phyloP scores from a whole-genome alignment of 2,888 invertebrate genomes.

The Diabrotica balteata region DNA sequence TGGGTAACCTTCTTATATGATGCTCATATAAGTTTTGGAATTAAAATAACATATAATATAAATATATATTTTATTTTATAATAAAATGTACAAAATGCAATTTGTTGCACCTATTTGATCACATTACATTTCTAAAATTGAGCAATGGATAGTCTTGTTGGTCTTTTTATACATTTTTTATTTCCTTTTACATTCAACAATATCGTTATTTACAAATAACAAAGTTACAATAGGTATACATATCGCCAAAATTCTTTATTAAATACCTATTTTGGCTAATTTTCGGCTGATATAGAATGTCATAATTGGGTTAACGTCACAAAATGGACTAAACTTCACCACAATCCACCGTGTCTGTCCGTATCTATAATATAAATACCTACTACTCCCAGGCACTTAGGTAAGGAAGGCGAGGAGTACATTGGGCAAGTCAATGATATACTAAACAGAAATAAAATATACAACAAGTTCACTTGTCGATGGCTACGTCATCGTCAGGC shows the following conservation, averaged over 20 bases:
- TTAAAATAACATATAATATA: not conserved
- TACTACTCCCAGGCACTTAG: conserved; percentile 29
- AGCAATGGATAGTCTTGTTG: conserved; percentile 31
- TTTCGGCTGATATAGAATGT: too few relatives aligned
- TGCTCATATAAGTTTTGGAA: too few relatives aligned
- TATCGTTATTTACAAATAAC: not conserved
- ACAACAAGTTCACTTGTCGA: not conserved
- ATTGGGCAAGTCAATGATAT: not conserved
- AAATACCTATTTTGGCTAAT: too few relatives aligned
- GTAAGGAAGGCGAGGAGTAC: conserved; percentile 16
- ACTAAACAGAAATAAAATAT: conserved; percentile 17
- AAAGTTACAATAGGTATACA: too few relatives aligned
- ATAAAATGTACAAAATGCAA: conserved; percentile 37
- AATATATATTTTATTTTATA: conserved; percentile 33
- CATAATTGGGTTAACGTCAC: too few relatives aligned
- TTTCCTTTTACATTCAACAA: not conserved
- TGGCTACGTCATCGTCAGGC: conserved; percentile 20
- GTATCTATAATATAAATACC: conserved; percentile 22
- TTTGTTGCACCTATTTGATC: conserved; percentile 35
- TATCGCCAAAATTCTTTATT: too few relatives aligned
- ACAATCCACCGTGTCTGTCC: not conserved
- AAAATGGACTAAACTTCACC: too few relatives aligned
- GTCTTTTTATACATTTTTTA: conserved; percentile 17
- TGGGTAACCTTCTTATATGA: too few relatives aligned
- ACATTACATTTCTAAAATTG: conserved; percentile 39